A percentile compares a stretch with the other conserved stretches of the same genome.
Conservation (phyloP, 2,113 vertebrate genomes). For the Meleagris gallopavo region DNA sequence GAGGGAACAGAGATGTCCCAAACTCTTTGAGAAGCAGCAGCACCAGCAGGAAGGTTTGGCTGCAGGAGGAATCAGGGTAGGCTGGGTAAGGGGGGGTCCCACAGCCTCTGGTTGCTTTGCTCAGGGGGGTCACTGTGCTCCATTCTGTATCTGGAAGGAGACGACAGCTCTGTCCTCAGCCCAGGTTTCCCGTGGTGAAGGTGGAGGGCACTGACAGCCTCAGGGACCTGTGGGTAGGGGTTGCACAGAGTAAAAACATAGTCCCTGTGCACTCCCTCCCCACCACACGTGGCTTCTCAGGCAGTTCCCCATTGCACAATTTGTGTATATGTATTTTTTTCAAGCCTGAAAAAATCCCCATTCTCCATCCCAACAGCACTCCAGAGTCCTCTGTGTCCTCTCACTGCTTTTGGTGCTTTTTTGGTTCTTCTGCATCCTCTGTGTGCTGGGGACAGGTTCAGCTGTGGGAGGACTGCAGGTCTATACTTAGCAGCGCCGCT, state of each 20-base stretch:
- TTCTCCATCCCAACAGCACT: neutral
- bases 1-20: neutral
- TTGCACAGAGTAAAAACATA: too few relatives aligned
- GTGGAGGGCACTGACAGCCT: neutral
- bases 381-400: neutral
- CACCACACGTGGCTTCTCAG: neutral
- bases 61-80: fast-evolving
- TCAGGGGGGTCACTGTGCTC: fast-evolving
- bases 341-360: neutral
- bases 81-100: fast-evolving
- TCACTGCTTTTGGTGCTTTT: neutral
- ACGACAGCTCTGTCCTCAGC: fast-evolving
- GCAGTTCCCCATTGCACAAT: slow-evolving; percentile 4
- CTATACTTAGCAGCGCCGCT: slow-evolving; percentile 1
- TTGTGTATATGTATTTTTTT: neutral
- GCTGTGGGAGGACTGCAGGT: slow-evolving; percentile 5
- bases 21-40: neutral
- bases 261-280: neutral
- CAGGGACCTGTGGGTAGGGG: neutral
- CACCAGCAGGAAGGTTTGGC: neutral
- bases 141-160: fast-evolving
- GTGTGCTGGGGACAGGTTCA: neutral
- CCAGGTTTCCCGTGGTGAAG: neutral
- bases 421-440: neutral
- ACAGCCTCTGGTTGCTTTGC: neutral